Percentiles rank a stretch among this genome's conserved stretches.
phyloP scores from a whole-genome alignment of 2,797 vertebrate genomes.

The Nyctibius grandis region DNA sequence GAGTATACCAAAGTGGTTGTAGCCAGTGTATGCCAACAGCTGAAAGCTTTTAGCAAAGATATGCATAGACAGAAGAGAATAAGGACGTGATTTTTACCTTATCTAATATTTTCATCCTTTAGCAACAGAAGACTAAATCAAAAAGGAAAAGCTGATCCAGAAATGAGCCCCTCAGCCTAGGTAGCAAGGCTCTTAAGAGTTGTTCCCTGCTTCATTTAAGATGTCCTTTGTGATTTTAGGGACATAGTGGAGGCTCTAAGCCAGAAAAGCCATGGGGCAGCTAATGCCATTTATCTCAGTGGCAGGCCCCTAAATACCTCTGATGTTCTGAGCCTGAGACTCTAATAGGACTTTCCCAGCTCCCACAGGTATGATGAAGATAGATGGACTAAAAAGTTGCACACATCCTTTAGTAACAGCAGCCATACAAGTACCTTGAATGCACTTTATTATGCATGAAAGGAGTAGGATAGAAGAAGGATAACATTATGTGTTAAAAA shows the following conservation, averaged over 20 bases:
- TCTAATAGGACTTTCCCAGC: conserved; percentile 25
- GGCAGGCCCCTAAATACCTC: conserved; percentile 47
- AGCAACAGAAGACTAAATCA: not conserved
- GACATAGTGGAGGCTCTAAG: not conserved
- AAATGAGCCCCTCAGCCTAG: not conserved
- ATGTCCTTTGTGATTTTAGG: conserved; percentile 54
- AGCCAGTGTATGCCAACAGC: not conserved
- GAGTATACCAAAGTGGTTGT: not conserved
- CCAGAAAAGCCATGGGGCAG: conserved; percentile 11
- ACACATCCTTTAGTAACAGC: not conserved
- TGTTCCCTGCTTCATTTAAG: not conserved
- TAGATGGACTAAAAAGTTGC: not conserved
- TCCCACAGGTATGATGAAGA: conserved; percentile 28
- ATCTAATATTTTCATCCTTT: not conserved
- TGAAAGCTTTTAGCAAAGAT: not conserved
- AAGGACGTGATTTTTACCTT: not conserved
- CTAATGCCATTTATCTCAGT: conserved; percentile 52
- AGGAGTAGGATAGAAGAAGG: not conserved
- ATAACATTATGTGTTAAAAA: not conserved
- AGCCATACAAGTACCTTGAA: not conserved
- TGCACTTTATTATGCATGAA: not conserved
- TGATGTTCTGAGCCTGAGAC: not conserved
- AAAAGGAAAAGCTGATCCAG: not conserved
- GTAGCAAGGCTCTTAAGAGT: not conserved
- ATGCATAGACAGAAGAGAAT: not conserved